Conservation (phyloP, 2,113 vertebrate species). For the Etia nguti region DNA sequence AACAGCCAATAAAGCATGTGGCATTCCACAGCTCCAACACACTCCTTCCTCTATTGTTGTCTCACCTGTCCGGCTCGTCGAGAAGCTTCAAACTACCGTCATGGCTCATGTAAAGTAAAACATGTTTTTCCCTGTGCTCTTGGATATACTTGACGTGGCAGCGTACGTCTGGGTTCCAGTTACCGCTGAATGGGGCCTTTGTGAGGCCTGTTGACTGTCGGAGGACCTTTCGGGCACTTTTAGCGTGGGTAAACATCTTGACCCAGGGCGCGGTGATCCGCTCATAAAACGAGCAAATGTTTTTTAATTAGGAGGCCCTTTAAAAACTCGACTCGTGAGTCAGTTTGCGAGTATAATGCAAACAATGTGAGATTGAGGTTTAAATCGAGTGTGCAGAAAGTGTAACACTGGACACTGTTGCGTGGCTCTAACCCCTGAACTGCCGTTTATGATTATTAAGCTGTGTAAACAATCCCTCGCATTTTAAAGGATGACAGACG, state of each 20-base stretch:
- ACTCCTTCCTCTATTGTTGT: not conserved
- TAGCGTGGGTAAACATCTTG: slow-evolving; percentile 33
- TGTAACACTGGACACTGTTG: not conserved
- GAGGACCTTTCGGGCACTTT: not conserved
- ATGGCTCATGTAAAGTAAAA: not conserved
- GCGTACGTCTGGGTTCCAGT: not conserved
- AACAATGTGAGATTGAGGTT: not conserved
- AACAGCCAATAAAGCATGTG: not conserved
- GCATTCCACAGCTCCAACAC: not conserved
- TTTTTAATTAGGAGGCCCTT: not conserved
- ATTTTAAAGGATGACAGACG: not conserved
- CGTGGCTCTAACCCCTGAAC: not conserved
- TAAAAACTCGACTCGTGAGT: not conserved
- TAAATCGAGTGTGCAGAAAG: not conserved
- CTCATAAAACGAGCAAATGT: not conserved
- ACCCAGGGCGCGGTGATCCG: not conserved
- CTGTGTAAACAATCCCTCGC: not conserved
- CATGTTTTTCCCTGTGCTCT: not conserved
- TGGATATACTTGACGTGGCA: slow-evolving; percentile 47
- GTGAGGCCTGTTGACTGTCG: slow-evolving; percentile 41
- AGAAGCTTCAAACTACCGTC: not conserved
- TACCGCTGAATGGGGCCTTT: slow-evolving; percentile 58
- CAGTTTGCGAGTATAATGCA: not conserved
- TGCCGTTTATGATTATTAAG: not conserved
- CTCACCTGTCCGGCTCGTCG: not conserved